Evolutionary conservation across 2,113 vertebrate genomes (phyloP).

Genomic region (Hiodon alosoides): DNA sequence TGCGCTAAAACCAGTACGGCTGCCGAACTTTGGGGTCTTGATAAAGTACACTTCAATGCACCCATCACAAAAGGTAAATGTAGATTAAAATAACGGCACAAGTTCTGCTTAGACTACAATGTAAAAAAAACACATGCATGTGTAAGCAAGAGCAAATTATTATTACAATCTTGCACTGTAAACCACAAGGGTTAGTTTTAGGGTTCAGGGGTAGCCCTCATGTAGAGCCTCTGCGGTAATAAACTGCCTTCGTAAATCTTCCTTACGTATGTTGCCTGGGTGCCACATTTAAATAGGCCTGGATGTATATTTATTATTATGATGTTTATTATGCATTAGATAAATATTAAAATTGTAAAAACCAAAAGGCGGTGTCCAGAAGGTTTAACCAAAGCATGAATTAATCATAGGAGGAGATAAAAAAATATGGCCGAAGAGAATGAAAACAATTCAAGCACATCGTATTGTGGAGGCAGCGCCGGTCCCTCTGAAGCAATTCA

Average conservation of each 20-base stretch:
- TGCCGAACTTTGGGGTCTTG: no score
- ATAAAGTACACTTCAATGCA: neutral
- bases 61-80: neutral
- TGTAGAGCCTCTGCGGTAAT: no score
- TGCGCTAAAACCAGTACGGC: no score
- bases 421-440: conserved; percentile 6
- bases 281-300: neutral
- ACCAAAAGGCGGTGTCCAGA: neutral
- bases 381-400: neutral
- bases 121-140: neutral
- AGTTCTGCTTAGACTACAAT: neutral
- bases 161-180: no score
- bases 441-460: conserved; percentile 1
- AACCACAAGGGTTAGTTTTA: no score
- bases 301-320: neutral
- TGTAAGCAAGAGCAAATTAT: neutral
- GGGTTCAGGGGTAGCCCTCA: no score
- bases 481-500: no score
- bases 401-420: neutral
- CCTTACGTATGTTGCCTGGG: neutral
- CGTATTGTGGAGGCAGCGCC: neutral
- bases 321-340: neutral
- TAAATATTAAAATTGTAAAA: neutral
- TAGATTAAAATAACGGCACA: neutral
- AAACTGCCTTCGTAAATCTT: neutral